These are phyloP conservation scores for Pycnonotus jocosus DNA, from an alignment of 2,113 vertebrate genomes.

Conservation along the genomic window DNA sequence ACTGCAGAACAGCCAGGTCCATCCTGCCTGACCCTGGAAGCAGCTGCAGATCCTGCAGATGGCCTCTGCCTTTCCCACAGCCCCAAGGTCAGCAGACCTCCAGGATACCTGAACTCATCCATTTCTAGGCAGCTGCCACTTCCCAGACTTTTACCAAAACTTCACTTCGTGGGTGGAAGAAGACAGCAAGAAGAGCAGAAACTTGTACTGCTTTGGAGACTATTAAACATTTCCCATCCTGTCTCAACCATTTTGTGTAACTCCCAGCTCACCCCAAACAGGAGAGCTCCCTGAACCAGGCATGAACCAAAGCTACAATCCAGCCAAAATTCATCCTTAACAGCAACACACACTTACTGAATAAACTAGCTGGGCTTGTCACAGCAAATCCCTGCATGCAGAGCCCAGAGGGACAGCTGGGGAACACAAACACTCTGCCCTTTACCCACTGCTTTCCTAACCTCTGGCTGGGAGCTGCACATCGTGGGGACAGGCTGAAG, in stretches of 20 bases:
- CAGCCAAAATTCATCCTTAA: neutral
- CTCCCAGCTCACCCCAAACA: neutral
- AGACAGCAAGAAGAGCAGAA: neutral
- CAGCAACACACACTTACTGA: neutral
- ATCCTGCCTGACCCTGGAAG: neutral
- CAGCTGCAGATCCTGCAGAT: neutral
- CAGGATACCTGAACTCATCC: neutral
- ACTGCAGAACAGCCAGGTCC: neutral
- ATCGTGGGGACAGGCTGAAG: fast-evolving
- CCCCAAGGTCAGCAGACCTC: neutral
- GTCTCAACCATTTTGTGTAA: neutral
- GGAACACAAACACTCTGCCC: neutral
- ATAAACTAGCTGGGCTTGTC: neutral
- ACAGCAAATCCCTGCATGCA: neutral
- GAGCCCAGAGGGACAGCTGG: neutral
- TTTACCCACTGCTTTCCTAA: neutral
- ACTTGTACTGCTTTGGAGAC: neutral
- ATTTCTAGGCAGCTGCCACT: neutral
- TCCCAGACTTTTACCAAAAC: neutral
- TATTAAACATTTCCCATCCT: neutral
- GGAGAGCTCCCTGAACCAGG: neutral
- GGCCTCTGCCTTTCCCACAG: neutral
- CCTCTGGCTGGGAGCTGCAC: neutral
- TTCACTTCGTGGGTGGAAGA: neutral
- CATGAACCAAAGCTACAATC: neutral